These are phyloP conservation scores for Tragelaphus imberbis DNA, from an alignment of 2,113 vertebrate species.

Conservation along the genomic window DNA sequence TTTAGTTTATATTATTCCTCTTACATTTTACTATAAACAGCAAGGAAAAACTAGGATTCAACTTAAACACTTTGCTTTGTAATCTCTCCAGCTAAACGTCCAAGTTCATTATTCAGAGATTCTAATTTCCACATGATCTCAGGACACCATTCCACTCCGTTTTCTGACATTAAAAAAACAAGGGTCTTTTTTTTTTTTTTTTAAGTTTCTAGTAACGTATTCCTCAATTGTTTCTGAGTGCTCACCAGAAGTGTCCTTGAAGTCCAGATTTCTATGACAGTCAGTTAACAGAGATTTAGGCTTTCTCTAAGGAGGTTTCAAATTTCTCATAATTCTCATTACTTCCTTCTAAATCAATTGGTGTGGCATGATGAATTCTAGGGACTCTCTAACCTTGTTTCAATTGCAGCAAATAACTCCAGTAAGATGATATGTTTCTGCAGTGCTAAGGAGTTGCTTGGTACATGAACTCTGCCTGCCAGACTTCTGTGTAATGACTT, in stretches of 20 bases:
- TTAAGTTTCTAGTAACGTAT: neutral
- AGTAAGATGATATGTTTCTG: slow-evolving; percentile 23
- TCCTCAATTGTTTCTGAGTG: neutral
- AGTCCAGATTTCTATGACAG: neutral
- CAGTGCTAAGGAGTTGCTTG: neutral
- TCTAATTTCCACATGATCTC: neutral
- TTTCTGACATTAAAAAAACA: neutral
- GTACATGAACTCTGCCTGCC: neutral
- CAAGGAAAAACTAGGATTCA: neutral
- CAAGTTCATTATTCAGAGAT: neutral
- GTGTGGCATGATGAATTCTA: slow-evolving; percentile 36
- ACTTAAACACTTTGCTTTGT: neutral
- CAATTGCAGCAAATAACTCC: slow-evolving; percentile 44
- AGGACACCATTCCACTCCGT: neutral
- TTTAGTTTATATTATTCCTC: neutral
- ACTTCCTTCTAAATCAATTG: slow-evolving; percentile 26
- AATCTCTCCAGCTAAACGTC: neutral
- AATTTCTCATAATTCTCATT: neutral
- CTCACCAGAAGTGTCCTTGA: neutral
- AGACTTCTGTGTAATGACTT: slow-evolving; percentile 47
- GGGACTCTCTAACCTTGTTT: slow-evolving; percentile 44
- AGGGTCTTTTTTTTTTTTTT: neutral
- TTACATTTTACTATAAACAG: neutral
- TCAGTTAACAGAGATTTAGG: neutral
- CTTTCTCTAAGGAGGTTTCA: neutral